A percentile compares a stretch with the other conserved stretches of the same genome.
Conservation (phyloP, 92 coral and sea anemone species). For the Epizoanthus rinbou region DNA sequence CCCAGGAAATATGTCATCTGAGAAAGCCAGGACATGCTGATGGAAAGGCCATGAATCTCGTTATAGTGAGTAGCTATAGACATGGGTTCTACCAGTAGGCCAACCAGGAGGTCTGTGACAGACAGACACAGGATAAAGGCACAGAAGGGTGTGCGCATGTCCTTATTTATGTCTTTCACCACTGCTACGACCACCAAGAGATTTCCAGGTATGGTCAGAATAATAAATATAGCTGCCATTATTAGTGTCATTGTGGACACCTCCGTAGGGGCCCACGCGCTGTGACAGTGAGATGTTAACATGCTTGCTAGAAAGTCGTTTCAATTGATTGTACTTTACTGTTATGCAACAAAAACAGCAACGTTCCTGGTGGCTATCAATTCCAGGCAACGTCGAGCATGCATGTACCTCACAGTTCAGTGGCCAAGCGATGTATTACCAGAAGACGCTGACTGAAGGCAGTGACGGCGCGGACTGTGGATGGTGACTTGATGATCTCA, state of each 20-base stretch:
- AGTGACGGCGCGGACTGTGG: too few relatives aligned
- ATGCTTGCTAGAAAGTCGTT: not conserved
- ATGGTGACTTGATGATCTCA: too few relatives aligned
- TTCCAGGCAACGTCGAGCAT: too few relatives aligned
- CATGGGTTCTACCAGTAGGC: conserved; percentile 34
- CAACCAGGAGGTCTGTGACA: conserved; percentile 36
- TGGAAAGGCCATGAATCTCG: conserved; percentile 17
- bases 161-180: conserved; percentile 15
- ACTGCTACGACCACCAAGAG: conserved; percentile 32
- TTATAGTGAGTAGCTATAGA: conserved; percentile 26
- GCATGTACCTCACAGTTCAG: too few relatives aligned
- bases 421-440: too few relatives aligned
- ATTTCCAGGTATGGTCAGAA: conserved; percentile 36
- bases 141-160: conserved; percentile 38
- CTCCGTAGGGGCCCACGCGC: conserved; percentile 28
- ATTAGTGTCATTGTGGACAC: conserved; percentile 17
- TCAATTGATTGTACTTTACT: too few relatives aligned
- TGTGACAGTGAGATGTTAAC: conserved; percentile 21
- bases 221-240: conserved; percentile 26
- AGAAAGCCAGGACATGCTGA: conserved; percentile 67
- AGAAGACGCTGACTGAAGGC: too few relatives aligned
- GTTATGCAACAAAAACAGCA: too few relatives aligned
- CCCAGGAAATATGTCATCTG: conserved; percentile 83
- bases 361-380: too few relatives aligned
- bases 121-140: conserved; percentile 44